A percentile compares a stretch with the other conserved stretches of the same genome.
These are phyloP conservation scores for Aphidius colemani DNA, from an alignment of 2,888 invertebrate genomes.

Conservation along the genomic window DNA sequence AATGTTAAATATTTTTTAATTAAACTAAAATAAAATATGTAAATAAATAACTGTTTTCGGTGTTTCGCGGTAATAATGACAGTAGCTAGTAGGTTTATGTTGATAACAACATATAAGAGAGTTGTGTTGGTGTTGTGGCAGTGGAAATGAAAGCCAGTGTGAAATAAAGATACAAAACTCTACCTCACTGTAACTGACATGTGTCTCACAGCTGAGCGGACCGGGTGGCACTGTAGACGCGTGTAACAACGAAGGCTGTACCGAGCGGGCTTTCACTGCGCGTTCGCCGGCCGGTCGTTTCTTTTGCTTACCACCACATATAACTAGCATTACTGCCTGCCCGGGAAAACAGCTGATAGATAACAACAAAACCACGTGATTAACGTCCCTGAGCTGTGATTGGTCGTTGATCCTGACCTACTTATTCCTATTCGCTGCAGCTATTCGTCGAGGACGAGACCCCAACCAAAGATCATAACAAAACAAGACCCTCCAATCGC, in stretches of 20 bases:
- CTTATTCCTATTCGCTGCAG: conserved; percentile 62
- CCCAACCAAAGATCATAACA: conserved; percentile 37
- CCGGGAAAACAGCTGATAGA: conserved; percentile 67
- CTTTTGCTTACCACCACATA: too few relatives aligned
- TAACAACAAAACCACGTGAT: conserved; percentile 74
- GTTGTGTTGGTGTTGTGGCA: too few relatives aligned
- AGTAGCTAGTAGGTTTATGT: background rate
- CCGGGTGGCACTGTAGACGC: conserved; percentile 50
- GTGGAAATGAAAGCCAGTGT: background rate
- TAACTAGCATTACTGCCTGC: conserved; percentile 24
- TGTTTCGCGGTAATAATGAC: conserved; percentile 10
- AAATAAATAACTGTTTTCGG: too few relatives aligned
- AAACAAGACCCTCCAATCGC: conserved; percentile 30
- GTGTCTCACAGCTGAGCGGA: conserved; percentile 56
- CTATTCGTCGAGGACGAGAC: conserved; percentile 39
- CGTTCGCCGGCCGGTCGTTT: conserved; percentile 41
- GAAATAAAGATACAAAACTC: too few relatives aligned
- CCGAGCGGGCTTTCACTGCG: conserved; percentile 53
- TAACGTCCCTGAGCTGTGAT: conserved; percentile 53
- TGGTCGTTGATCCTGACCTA: conserved; percentile 65
- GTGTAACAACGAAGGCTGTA: conserved; percentile 32
- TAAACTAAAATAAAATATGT: too few relatives aligned
- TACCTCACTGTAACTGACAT: conserved; percentile 38
- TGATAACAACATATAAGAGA: background rate
- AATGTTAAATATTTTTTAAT: too few relatives aligned